phyloP scores from a whole-genome alignment of 2,888 invertebrate genomes.

The Epinotia demarniana region DNA sequence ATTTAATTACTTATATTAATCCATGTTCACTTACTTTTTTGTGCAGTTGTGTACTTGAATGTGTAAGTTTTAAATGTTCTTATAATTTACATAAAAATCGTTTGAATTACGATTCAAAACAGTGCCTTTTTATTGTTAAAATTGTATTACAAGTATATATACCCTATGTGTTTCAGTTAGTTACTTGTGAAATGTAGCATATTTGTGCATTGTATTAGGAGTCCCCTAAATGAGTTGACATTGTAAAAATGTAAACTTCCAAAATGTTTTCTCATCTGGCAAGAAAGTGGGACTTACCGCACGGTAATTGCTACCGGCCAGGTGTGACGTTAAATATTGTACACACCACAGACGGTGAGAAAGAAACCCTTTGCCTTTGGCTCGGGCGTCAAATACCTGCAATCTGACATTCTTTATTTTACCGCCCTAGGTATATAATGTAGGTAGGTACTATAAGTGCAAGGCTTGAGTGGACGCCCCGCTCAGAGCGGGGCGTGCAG shows the following conservation, averaged over 20 bases:
- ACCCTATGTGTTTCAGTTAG: constrained; percentile 51
- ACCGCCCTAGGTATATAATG: too few species aligned
- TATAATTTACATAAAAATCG: constrained; percentile 51
- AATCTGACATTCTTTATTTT: too few species aligned
- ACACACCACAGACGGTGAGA: too few species aligned
- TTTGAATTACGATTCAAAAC: constrained; percentile 67
- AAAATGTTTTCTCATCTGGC: background rate
- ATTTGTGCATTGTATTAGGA: constrained; percentile 37
- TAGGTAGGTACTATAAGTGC: too few species aligned
- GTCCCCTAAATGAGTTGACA: constrained; percentile 19
- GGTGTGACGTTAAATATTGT: too few species aligned
- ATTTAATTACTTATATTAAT: too few species aligned
- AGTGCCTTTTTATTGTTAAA: constrained; percentile 76
- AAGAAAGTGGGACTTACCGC: too few species aligned
- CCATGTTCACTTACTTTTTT: background rate
- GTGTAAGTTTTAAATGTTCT: background rate
- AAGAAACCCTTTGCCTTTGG: too few species aligned
- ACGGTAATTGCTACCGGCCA: too few species aligned
- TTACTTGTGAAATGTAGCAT: constrained; percentile 46
- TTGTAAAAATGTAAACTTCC: constrained; percentile 15
- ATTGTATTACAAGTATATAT: constrained; percentile 51
- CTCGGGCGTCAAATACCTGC: too few species aligned
- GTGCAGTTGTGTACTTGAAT: background rate
- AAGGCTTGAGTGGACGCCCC: too few species aligned
- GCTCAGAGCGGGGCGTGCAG: too few species aligned